Evolutionary conservation across 1,140 invertebrate genomes (phyloP).

Genomic region (Formica exsecta): DNA sequence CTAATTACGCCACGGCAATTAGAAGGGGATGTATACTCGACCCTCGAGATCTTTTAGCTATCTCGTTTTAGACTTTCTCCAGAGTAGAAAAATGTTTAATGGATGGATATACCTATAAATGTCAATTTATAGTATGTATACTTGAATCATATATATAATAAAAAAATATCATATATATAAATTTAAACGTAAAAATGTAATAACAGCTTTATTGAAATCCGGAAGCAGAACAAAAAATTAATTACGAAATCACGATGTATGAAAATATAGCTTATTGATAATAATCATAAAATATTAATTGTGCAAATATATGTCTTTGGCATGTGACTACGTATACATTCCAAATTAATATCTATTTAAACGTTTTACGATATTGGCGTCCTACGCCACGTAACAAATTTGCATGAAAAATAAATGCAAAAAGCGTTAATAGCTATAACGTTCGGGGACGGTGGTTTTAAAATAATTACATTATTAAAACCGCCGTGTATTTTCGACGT

Average conservation of each 20-base stretch:
- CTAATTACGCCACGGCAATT: constrained; percentile 74
- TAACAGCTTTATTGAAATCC: not conserved
- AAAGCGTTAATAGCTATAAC: constrained; percentile 43
- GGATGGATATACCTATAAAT: constrained; percentile 4
- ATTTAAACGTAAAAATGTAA: not conserved
- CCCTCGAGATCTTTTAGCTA: constrained; percentile 74
- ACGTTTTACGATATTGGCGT: constrained; percentile 39
- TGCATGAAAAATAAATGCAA: constrained; percentile 36
- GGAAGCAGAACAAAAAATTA: not conserved
- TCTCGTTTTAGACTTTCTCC: constrained; percentile 28
- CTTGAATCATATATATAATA: not conserved
- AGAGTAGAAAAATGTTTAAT: constrained; percentile 15
- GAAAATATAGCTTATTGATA: not conserved
- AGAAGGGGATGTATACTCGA: constrained; percentile 74
- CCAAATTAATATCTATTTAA: constrained; percentile 52
- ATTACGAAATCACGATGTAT: not conserved
- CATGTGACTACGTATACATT: not conserved
- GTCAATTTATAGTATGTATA: not conserved
- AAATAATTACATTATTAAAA: constrained; percentile 41
- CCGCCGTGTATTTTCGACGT: not conserved
- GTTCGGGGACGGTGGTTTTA: constrained; percentile 3
- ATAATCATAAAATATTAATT: constrained; percentile 31
- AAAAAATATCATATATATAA: not conserved
- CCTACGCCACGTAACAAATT: constrained; percentile 9
- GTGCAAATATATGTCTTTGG: not conserved